Base-by-base conservation (phyloP, 2,888 invertebrate genomes). In the Lasioglossum leucozonium region DNA sequence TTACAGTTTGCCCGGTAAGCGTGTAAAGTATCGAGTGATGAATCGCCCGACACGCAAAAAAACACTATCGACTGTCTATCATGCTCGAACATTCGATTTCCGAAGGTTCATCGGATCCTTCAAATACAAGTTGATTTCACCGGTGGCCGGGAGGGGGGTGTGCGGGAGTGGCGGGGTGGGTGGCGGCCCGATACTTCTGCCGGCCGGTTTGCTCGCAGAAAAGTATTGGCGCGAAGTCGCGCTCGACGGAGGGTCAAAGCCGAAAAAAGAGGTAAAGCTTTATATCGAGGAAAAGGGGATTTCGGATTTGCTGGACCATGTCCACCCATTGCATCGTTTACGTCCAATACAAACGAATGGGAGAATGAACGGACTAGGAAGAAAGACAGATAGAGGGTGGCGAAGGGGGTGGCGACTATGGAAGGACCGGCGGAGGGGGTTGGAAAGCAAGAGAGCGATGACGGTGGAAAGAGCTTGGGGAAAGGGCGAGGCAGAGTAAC, bases 281-380 rank as follows among this genome's bases (percentile, higher is more conserved):
- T 87, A 86, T 91, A 88, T 91, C 88, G 87, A 88, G 89, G 88
- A 89, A 91, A 91, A 91, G 87, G 88, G 91, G 91, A 91, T 92
- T 91, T 91, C 91, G 92, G 92, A 92, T 91, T 89, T 91, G 89
- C 86, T 88, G 91, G 91, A 92, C 90, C 92, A 88, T 92, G 90
- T 92, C 91, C 91, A 86, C 88, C 90, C 89, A 82, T 87, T 86
- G 92, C 91, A 90, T 91, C 92, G 92, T 92, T 93, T 92, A 91
- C 92, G 93, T 91, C 88, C 91, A 86, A 91, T 92, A 92, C 92
- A 90, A 90, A 89, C 85, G 87, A 88, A 83, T 82, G 82, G 82
- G 82, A 80, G 88, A 91, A 87, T 80, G 87, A 82, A 85, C 90
- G 88, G 76, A 77, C 81, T 44, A 86, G 77, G 69, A 77, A 77